A percentile compares a stretch with the other conserved stretches of the same genome.
These are phyloP conservation scores for Tichodroma muraria DNA, from an alignment of 2,113 vertebrate species.

Conservation along the genomic window DNA sequence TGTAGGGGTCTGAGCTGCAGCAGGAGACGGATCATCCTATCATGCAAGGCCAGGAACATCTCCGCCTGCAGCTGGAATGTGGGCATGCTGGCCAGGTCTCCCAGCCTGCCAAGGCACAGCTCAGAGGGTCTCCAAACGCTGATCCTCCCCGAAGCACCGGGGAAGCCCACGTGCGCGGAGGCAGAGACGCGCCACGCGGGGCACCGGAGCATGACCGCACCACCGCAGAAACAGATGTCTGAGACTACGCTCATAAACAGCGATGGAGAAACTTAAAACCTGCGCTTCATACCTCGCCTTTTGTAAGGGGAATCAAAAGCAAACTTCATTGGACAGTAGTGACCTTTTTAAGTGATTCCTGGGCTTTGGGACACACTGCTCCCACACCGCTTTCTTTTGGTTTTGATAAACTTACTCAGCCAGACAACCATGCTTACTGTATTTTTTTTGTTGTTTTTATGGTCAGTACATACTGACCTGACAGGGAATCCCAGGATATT, in stretches of 20 bases:
- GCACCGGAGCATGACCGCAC: background rate
- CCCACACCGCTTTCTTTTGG: background rate
- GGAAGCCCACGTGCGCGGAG: background rate
- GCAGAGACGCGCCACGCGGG: background rate
- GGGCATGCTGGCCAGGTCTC: background rate
- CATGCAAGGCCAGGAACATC: background rate
- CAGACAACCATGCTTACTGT: background rate
- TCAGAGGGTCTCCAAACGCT: background rate
- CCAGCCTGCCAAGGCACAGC: background rate
- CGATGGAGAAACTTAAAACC: background rate
- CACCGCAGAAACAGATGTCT: background rate
- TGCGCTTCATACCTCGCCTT: background rate
- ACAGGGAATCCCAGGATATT: background rate
- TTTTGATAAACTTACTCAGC: background rate
- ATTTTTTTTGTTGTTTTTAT: background rate
- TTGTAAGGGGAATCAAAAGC: background rate
- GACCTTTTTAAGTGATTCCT: background rate
- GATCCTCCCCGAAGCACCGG: accelerated
- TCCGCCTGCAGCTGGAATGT: background rate
- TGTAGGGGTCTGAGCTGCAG: background rate
- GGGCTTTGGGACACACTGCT: background rate
- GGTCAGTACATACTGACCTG: background rate
- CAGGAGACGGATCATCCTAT: too few species aligned
- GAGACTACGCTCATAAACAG: background rate
- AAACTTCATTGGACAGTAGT: background rate